phyloP scores from a whole-genome alignment of 2,797 vertebrate genomes.

The Propithecus perrieri region DNA sequence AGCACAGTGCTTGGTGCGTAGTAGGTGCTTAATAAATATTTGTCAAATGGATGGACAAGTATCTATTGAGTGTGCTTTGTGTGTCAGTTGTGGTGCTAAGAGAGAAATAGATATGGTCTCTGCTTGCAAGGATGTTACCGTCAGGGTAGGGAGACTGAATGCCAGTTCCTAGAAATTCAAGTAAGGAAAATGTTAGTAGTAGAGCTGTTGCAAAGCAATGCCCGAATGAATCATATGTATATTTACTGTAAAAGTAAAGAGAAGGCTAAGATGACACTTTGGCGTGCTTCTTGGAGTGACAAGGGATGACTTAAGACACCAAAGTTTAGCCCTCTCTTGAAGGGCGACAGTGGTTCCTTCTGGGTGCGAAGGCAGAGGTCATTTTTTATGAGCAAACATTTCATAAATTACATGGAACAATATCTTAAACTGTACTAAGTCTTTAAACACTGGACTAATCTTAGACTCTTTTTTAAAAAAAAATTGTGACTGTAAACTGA shows the following conservation, averaged over 20 bases:
- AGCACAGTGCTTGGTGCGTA: neutral
- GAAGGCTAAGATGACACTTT: neutral
- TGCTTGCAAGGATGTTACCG: neutral
- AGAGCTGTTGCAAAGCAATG: neutral
- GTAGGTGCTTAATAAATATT: neutral
- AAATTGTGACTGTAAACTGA: neutral
- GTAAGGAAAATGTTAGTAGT: neutral
- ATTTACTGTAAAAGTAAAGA: neutral
- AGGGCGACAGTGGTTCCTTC: no score
- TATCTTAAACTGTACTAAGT: neutral
- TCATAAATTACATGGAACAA: neutral
- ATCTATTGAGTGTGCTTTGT: neutral
- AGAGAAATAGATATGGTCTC: neutral
- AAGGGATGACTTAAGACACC: neutral
- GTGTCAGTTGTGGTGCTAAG: neutral
- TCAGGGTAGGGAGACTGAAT: neutral
- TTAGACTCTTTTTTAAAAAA: neutral
- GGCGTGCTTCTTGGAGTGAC: neutral
- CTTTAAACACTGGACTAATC: neutral
- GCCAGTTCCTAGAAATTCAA: neutral
- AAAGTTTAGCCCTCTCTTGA: neutral
- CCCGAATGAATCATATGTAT: fast-evolving
- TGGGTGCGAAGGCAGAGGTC: neutral
- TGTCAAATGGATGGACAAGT: neutral
- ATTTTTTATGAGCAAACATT: neutral